phyloP scores from a whole-genome alignment of 2,113 vertebrate genomes.

The Crotalus helleri region DNA sequence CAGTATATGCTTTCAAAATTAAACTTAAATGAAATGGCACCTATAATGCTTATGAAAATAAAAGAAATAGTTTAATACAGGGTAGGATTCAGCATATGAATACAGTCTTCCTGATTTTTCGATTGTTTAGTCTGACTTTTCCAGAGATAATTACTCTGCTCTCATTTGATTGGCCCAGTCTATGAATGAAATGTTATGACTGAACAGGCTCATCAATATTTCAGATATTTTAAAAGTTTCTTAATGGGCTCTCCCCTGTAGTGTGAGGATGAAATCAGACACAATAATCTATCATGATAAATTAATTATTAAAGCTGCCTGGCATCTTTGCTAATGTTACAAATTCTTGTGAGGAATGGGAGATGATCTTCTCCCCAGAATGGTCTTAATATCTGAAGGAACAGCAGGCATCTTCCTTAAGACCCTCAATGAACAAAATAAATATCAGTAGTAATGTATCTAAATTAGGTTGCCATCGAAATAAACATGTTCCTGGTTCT shows the following conservation, averaged over 20 bases:
- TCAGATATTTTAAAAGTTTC: slow-evolving; percentile 32
- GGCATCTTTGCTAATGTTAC: slow-evolving; percentile 28
- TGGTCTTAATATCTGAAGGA: slow-evolving; percentile 17
- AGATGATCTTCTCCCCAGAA: slow-evolving; percentile 21
- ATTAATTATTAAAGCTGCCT: slow-evolving; percentile 27
- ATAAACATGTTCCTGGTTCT: not conserved
- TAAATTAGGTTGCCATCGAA: slow-evolving; percentile 14
- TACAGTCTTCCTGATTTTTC: not conserved
- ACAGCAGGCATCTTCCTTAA: slow-evolving; percentile 13
- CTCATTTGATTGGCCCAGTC: not conserved
- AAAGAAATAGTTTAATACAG: not conserved
- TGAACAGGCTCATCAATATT: slow-evolving; percentile 26
- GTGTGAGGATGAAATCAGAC: slow-evolving; percentile 5
- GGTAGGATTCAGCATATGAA: not conserved
- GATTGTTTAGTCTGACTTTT: not conserved
- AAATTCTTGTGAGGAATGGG: slow-evolving; percentile 15
- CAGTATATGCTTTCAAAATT: not conserved
- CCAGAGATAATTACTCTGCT: slow-evolving; percentile 2
- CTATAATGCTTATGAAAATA: not conserved
- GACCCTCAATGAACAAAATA: not conserved
- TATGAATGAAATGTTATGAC: slow-evolving; percentile 14
- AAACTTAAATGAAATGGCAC: not conserved
- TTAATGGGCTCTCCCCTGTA: slow-evolving; percentile 4
- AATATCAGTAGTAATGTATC: slow-evolving; percentile 9
- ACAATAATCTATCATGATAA: slow-evolving; percentile 16